phyloP scores from a whole-genome alignment of 1,140 invertebrate species.

The Drosophila ohnishii region DNA sequence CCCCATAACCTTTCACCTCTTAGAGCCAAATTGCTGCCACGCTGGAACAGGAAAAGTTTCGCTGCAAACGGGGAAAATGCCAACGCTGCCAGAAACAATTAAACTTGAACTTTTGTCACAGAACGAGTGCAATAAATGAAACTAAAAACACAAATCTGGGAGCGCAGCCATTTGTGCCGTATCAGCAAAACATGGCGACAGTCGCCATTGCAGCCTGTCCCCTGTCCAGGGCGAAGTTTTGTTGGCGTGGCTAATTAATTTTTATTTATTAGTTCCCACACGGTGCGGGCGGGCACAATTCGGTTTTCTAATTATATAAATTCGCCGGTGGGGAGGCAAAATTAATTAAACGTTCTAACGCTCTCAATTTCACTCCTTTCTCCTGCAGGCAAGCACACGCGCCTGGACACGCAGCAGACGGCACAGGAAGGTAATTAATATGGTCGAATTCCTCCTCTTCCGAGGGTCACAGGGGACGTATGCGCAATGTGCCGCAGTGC shows the following conservation, averaged over 20 bases:
- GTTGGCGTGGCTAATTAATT: slow-evolving; percentile 71
- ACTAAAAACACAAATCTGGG: slow-evolving; percentile 59
- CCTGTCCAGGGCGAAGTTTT: slow-evolving; percentile 48
- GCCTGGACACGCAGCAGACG: slow-evolving; percentile 73
- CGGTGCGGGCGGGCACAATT: slow-evolving; percentile 39
- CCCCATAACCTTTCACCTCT: slow-evolving; percentile 49
- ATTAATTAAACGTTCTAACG: slow-evolving; percentile 73
- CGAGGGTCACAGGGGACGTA: slow-evolving; percentile 36
- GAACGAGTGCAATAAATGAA: slow-evolving; percentile 47
- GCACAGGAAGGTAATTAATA: slow-evolving; percentile 77
- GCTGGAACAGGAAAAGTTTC: slow-evolving; percentile 51
- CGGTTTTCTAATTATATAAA: slow-evolving; percentile 56
- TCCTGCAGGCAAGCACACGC: slow-evolving; percentile 68
- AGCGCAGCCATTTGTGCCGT: slow-evolving; percentile 55
- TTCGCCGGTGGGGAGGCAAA: slow-evolving; percentile 33
- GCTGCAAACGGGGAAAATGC: slow-evolving; percentile 49
- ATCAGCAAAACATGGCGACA: slow-evolving; percentile 74
- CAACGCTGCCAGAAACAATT: slow-evolving; percentile 75
- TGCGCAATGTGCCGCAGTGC: slow-evolving; percentile 62
- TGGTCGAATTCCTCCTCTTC: slow-evolving; percentile 26
- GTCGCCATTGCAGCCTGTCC: slow-evolving; percentile 23
- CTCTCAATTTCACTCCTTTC: slow-evolving; percentile 26
- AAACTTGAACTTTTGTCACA: slow-evolving; percentile 79
- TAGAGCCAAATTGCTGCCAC: slow-evolving; percentile 26
- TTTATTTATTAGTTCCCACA: slow-evolving; percentile 71